Conservation (phyloP, 2,888 invertebrate genomes). For the Plemyria rubiginata region DNA sequence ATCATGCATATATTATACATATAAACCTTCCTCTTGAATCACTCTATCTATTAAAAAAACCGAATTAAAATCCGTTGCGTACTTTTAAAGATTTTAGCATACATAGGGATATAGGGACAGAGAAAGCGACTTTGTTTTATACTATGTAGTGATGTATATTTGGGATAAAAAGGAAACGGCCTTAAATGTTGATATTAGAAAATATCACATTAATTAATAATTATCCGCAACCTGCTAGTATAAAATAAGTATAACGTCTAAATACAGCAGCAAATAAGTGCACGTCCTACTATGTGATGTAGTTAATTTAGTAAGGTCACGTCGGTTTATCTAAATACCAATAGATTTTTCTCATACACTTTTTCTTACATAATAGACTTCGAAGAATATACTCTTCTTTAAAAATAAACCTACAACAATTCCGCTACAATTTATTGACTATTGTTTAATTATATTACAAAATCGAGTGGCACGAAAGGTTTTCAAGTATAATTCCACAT, state of each 20-base stretch:
- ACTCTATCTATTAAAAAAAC: no score
- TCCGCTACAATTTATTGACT: neutral
- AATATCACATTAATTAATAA: no score
- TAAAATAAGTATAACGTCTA: neutral
- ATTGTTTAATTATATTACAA: slow-evolving; percentile 25
- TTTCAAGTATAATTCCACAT: slow-evolving; percentile 19
- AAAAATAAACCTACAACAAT: neutral
- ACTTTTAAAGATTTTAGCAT: no score
- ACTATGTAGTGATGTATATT: no score
- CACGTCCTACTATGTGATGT: neutral
- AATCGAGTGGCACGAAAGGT: slow-evolving; percentile 17
- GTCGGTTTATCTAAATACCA: slow-evolving; percentile 13
- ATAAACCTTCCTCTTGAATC: no score
- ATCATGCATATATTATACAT: no score
- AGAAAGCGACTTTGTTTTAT: no score
- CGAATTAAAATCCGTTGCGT: no score
- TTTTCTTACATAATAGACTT: slow-evolving; percentile 11
- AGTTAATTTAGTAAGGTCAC: slow-evolving; percentile 4
- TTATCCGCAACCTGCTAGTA: no score
- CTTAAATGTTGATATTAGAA: no score
- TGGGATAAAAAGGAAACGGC: no score
- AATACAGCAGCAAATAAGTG: slow-evolving; percentile 4
- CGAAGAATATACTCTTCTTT: slow-evolving; percentile 18
- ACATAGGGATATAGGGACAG: no score
- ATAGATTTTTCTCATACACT: slow-evolving; percentile 6